Conservation (phyloP, 2,797 vertebrate species). For the Carapus acus region DNA sequence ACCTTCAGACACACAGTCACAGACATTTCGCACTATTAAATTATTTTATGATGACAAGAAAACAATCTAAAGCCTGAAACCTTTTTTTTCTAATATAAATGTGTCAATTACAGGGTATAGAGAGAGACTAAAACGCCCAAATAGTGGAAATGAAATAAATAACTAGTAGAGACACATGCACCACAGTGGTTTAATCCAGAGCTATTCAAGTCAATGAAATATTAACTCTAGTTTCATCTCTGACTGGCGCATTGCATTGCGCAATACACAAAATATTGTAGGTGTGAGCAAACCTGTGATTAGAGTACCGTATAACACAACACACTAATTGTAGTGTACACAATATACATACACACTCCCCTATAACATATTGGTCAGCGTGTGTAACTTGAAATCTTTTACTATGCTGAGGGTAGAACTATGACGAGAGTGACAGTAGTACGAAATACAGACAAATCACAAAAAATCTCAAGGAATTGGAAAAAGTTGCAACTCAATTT, state of each 20-base stretch:
- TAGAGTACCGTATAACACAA: background rate
- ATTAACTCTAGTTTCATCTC: conserved; percentile 42
- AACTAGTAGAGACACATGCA: conserved; percentile 51
- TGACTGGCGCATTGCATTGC: conserved; percentile 4
- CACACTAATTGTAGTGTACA: background rate
- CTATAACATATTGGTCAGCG: background rate
- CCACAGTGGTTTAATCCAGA: conserved; percentile 77
- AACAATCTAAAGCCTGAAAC: conserved; percentile 5
- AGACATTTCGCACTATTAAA: conserved; percentile 47
- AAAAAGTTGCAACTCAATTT: too few species aligned
- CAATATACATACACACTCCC: background rate
- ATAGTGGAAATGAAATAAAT: conserved; percentile 59
- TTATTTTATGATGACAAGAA: conserved; percentile 36
- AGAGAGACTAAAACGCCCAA: conserved; percentile 16
- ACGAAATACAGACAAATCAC: too few species aligned
- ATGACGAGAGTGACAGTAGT: too few species aligned
- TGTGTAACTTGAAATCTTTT: background rate
- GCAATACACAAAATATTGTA: conserved; percentile 12
- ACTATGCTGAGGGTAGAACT: too few species aligned
- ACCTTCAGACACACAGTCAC: conserved; percentile 29
- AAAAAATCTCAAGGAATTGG: too few species aligned
- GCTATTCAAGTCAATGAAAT: conserved; percentile 71
- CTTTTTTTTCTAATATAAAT: conserved; percentile 19
- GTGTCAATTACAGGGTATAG: conserved; percentile 28
- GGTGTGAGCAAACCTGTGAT: background rate